These are phyloP conservation scores for Coenonympha arcania DNA, from an alignment of 2,888 invertebrate species.

Conservation along the genomic window DNA sequence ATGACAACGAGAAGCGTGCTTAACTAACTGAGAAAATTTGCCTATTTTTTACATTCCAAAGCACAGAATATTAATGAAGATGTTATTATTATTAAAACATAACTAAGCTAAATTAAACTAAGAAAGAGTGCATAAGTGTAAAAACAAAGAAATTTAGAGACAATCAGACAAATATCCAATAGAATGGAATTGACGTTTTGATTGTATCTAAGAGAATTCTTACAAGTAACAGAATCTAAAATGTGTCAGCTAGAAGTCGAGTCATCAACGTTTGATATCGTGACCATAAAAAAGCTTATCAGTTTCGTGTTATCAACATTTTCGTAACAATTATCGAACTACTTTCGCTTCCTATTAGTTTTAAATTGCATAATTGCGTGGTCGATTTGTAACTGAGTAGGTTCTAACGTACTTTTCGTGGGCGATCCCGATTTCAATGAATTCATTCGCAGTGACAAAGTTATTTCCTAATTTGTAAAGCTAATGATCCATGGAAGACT, in stretches of 20 bases:
- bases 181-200: too few relatives aligned
- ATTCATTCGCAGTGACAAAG: conserved; percentile 37
- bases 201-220: background rate
- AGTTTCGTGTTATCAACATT: conserved; percentile 13
- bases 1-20: too few relatives aligned
- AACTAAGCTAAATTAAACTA: too few relatives aligned
- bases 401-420: conserved; percentile 47
- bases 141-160: too few relatives aligned
- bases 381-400: conserved; percentile 61
- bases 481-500: conserved; percentile 5
- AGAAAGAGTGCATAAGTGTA: too few relatives aligned
- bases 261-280: background rate
- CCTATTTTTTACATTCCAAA: too few relatives aligned
- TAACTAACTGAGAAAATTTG: too few relatives aligned
- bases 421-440: conserved; percentile 56
- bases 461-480: conserved; percentile 25
- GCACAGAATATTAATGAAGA: too few relatives aligned
- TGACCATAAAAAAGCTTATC: conserved; percentile 5
- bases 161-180: too few relatives aligned
- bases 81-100: too few relatives aligned
- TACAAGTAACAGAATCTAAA: background rate
- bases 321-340: conserved; percentile 24
- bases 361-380: conserved; percentile 55
- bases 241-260: background rate
- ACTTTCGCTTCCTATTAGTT: conserved; percentile 28